These are phyloP conservation scores for Junco hyemalis DNA, from an alignment of 2,113 vertebrate genomes.

Conservation along the genomic window DNA sequence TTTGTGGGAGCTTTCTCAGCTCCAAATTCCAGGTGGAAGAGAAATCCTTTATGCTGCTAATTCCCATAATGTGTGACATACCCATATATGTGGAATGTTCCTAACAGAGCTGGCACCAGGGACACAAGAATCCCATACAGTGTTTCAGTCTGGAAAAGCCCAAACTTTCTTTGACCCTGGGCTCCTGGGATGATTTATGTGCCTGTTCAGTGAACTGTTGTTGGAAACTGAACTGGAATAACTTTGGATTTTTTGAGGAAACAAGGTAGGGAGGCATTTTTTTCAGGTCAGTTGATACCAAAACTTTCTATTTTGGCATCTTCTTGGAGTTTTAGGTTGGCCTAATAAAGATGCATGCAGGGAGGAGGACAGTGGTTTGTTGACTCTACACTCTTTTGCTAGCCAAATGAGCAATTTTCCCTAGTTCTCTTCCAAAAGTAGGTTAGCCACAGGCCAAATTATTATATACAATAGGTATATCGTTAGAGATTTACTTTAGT, in stretches of 20 bases:
- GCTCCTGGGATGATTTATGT: neutral
- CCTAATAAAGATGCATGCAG: neutral
- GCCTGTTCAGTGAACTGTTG: neutral
- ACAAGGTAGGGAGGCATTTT: neutral
- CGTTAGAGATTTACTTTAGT: neutral
- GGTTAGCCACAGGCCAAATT: neutral
- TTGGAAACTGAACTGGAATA: neutral
- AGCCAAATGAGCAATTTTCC: neutral
- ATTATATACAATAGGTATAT: neutral
- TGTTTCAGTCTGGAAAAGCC: neutral
- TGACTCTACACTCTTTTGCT: neutral
- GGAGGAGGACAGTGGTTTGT: neutral
- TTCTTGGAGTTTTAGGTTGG: neutral
- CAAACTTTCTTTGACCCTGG: neutral
- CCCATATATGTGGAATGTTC: accelerated
- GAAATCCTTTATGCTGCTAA: neutral
- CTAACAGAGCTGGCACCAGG: neutral
- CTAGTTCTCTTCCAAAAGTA: neutral
- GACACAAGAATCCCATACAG: neutral
- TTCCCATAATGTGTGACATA: neutral
- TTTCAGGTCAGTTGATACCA: neutral
- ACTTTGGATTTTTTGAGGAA: neutral
- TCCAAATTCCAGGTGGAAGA: neutral
- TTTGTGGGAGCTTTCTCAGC: neutral
- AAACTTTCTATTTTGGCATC: neutral